phyloP scores from a whole-genome alignment of 1,140 invertebrate genomes.

The Colletes latitarsis region DNA sequence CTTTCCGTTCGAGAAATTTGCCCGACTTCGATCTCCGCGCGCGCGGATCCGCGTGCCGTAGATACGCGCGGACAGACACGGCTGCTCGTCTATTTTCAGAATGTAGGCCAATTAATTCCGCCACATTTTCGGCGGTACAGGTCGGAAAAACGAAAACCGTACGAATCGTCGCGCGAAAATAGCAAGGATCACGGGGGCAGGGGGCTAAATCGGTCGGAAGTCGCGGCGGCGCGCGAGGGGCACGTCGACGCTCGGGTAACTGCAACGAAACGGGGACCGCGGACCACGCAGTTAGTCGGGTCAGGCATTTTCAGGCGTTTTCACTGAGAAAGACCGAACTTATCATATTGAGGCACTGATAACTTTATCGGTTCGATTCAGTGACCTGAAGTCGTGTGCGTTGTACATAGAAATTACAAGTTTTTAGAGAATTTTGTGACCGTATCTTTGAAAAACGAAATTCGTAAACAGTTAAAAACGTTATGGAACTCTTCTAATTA shows the following conservation, averaged over 20 bases:
- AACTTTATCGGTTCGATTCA: too few relatives aligned
- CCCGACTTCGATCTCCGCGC: conserved; percentile 9
- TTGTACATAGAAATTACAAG: too few relatives aligned
- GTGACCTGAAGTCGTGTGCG: too few relatives aligned
- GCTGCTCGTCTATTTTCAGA: conserved; percentile 64
- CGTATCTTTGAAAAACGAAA: too few relatives aligned
- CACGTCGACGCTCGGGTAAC: background rate
- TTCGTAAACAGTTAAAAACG: too few relatives aligned
- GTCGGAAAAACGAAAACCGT: conserved; percentile 65
- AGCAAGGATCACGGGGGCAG: conserved; percentile 35
- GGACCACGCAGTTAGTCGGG: too few relatives aligned
- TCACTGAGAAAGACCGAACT: too few relatives aligned
- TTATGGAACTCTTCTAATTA: too few relatives aligned
- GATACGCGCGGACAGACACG: conserved; percentile 4
- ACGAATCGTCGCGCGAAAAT: conserved; percentile 65
- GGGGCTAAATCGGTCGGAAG: conserved; percentile 42
- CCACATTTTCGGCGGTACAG: conserved; percentile 57
- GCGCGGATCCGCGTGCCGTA: conserved; percentile 15
- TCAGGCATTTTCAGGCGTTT: too few relatives aligned
- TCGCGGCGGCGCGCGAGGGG: background rate
- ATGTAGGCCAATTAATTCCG: conserved; percentile 70
- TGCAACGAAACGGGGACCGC: too few relatives aligned
- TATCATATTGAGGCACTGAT: too few relatives aligned
- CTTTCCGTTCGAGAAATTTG: background rate
- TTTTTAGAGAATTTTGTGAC: too few relatives aligned